Percentiles rank a stretch among this genome's conserved stretches.
These are phyloP conservation scores for Toxotes jaculatrix DNA, from an alignment of 2,113 vertebrate genomes.

Conservation along the genomic window DNA sequence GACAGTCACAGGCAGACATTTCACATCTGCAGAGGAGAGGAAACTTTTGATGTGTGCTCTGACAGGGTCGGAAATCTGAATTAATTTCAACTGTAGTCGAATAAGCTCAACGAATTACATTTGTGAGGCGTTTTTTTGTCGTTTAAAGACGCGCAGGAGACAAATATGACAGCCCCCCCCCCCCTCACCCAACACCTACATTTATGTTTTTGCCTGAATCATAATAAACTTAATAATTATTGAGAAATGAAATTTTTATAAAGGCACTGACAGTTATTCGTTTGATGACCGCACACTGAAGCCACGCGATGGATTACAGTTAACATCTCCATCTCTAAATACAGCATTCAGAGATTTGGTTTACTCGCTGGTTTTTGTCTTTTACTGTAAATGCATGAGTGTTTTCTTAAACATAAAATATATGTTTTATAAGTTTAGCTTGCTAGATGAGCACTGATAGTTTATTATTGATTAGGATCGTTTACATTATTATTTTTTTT, in stretches of 20 bases:
- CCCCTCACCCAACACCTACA: background rate
- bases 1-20: conserved; percentile 57
- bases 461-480: background rate
- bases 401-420: background rate
- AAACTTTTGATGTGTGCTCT: conserved; percentile 43
- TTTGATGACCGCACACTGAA: conserved; percentile 10
- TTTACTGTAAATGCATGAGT: background rate
- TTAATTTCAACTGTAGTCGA: background rate
- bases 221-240: background rate
- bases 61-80: conserved; percentile 28
- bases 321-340: background rate
- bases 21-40: conserved; percentile 50
- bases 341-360: background rate
- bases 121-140: background rate
- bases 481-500: background rate
- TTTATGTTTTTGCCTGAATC: background rate
- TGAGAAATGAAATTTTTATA: background rate
- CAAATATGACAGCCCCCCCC: too few species aligned
- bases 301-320: background rate
- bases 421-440: background rate
- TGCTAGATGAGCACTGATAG: background rate
- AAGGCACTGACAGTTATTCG: conserved; percentile 44
- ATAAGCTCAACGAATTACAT: background rate
- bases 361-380: background rate
- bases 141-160: rapidly evolving